These are phyloP conservation scores for Otolemur crassicaudatus DNA, from an alignment of 2,797 vertebrate species.

Conservation along the genomic window DNA sequence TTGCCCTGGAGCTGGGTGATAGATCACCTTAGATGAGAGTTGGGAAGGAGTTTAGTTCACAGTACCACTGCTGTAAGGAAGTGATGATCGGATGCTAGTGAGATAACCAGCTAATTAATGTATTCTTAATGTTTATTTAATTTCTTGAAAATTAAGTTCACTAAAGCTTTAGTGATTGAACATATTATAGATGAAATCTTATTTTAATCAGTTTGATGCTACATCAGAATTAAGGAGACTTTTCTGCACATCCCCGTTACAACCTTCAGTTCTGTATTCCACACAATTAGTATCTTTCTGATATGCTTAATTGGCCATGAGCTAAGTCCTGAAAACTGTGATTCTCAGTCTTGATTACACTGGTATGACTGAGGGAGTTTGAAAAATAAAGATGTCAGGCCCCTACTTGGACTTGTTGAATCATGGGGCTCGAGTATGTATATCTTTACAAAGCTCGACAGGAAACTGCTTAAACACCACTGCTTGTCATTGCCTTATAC, in stretches of 20 bases:
- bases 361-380: not conserved
- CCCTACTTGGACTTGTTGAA: not conserved
- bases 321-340: not conserved
- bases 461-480: not conserved
- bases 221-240: not conserved
- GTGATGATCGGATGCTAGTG: not conserved
- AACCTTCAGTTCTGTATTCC: constrained; percentile 70
- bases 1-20: not conserved
- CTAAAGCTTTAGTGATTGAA: not conserved
- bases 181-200: not conserved
- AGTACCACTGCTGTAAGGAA: not conserved
- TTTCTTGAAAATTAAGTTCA: constrained; percentile 34
- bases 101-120: not conserved
- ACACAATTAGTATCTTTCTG: constrained; percentile 45
- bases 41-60: not conserved
- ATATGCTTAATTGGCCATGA: constrained; percentile 66
- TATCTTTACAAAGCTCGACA: not conserved
- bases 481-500: not conserved
- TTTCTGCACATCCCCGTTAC: not conserved
- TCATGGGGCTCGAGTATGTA: not conserved
- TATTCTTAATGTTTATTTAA: not conserved
- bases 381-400: not conserved
- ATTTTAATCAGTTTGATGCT: not conserved
- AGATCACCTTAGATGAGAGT: not conserved
- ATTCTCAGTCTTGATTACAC: not conserved